Evolutionary conservation across 2,888 invertebrate genomes (phyloP), one percentile per base, ranked within the genome.

Genomic region (Pheosia tremula): DNA sequence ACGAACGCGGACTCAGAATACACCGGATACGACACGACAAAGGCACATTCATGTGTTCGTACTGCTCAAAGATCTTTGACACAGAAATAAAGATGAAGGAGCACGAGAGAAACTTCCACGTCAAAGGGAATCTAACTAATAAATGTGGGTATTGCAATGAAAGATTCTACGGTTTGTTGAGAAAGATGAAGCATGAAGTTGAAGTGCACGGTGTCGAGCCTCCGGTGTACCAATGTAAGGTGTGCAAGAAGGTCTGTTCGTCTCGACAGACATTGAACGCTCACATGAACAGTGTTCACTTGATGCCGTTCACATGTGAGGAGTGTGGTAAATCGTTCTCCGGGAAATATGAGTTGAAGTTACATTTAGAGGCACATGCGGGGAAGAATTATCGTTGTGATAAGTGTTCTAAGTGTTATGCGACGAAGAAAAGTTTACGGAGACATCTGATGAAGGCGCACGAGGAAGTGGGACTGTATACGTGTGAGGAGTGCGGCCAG

Each of bases 11-110:
- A 0, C 53, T 69, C 3, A 53, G 41, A 36, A 58, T 37, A 0
- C 79, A 78, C 54, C 37, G 58, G 2, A 3, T 36, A 0, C 61
- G 56, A 7, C 78, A 77, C 58, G 54, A 45, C 24, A 54, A 41
- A 5, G 76, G 69, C 2, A 36, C 56, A 0, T 71, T 68, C 54
- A 56, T 59, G 13, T 81, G 90, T 56, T 74, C 72, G 0, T 74
- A 68, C 45, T 90, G 90, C 58, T 72, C 74, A 3, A 87, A 88
- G 63, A 74, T 80, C 0, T 90, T 87, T 56, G 78, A 82, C 6
- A 84, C 82, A 0, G 74, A 77, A n/a, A 71, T 72, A 39, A 84
- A 82, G 1, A 65, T 80, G 39, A 78, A 71, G 52, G 64, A 75
- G 3, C 90, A 90, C 61, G 82, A 84, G 57, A 80, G 79, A 13